Evolutionary conservation across 2,888 invertebrate genomes (phyloP).

Genomic region (Drosophila neoperkinsi): DNA sequence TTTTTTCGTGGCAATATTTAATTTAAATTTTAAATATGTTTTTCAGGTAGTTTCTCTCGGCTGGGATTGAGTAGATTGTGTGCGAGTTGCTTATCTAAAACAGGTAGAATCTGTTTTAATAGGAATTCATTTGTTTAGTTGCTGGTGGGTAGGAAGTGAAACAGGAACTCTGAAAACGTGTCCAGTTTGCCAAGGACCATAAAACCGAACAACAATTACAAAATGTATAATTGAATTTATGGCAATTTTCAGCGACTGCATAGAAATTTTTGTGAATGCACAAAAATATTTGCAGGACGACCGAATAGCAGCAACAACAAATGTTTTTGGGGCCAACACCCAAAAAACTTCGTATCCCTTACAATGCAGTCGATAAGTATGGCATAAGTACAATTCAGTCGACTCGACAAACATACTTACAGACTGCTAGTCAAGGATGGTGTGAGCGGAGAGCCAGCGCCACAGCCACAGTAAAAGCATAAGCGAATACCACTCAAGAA

Average conservation of each 20-base stretch:
- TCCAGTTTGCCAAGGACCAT: conserved; percentile 29
- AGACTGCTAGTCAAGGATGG: conserved; percentile 4
- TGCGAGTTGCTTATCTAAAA: conserved; percentile 57
- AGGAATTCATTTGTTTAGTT: conserved; percentile 68
- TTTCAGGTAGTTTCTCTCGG: conserved; percentile 52
- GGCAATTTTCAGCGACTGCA: conserved; percentile 50
- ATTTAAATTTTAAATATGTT: conserved; percentile 77
- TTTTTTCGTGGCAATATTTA: conserved; percentile 56
- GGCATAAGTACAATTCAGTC: conserved; percentile 75
- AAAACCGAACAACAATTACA: conserved; percentile 32
- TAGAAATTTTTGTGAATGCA: conserved; percentile 50
- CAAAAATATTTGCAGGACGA: conserved; percentile 60
- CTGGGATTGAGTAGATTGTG: conserved; percentile 22
- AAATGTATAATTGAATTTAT: conserved; percentile 72
- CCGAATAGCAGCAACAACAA: conserved; percentile 13
- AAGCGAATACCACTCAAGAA: conserved; percentile 32
- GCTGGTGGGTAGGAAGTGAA: conserved; percentile 43
- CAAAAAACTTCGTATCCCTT: conserved; percentile 63
- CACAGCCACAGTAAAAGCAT: background rate
- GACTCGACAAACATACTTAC: conserved; percentile 57
- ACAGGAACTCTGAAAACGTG: conserved; percentile 33
- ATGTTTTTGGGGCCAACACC: conserved; percentile 56
- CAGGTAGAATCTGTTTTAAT: conserved; percentile 67
- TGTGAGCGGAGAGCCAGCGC: background rate
- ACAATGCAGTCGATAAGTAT: conserved; percentile 80